phyloP scores from a whole-genome alignment of 2,888 invertebrate genomes.

The Ischnura elegans region DNA sequence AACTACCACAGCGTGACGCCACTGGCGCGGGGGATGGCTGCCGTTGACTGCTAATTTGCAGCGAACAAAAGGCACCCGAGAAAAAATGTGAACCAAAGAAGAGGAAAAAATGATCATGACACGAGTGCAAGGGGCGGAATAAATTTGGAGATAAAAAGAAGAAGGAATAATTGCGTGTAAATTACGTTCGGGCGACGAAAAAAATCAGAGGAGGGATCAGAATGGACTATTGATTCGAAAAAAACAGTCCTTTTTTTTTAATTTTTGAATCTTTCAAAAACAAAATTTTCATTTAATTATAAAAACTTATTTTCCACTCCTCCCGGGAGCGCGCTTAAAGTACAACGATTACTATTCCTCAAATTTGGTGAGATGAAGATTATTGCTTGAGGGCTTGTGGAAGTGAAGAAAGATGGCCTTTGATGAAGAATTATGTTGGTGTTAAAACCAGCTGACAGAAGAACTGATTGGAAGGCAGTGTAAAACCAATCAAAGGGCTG shows the following conservation, averaged over 20 bases:
- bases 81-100: not conserved
- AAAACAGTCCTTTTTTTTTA: not conserved
- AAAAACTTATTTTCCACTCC: not conserved
- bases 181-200: not conserved
- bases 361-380: too few species aligned
- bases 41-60: constrained; percentile 14
- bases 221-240: not conserved
- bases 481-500: too few species aligned
- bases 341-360: not conserved
- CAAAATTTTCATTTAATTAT: too few species aligned
- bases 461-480: too few species aligned
- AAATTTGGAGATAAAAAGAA: not conserved
- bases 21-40: constrained; percentile 3
- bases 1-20: not conserved
- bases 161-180: not conserved
- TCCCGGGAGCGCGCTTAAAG: not conserved
- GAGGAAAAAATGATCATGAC: not conserved
- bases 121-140: not conserved
- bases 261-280: not conserved
- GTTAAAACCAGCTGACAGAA: too few species aligned
- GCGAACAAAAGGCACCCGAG: not conserved
- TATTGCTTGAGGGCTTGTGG: too few species aligned
- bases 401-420: too few species aligned
- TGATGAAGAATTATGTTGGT: too few species aligned
- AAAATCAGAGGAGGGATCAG: not conserved